A percentile compares a stretch with the other conserved stretches of the same genome.
These are phyloP conservation scores for Gnatocerus cornutus DNA, from an alignment of 2,888 invertebrate species.

Conservation along the genomic window DNA sequence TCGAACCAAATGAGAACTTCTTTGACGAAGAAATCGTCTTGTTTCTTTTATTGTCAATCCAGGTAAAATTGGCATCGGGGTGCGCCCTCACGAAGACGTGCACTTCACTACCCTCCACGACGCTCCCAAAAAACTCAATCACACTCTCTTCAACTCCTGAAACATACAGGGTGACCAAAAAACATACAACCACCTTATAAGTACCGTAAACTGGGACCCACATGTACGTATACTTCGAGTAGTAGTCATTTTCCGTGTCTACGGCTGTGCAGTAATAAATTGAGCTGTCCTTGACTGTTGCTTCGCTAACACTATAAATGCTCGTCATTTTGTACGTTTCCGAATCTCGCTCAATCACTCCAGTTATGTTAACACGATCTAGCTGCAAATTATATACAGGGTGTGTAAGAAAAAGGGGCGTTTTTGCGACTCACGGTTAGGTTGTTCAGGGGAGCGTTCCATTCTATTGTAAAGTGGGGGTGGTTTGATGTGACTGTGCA, in stretches of 20 bases:
- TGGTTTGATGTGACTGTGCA: conserved; percentile 4
- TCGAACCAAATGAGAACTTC: neutral
- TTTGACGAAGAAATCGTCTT: neutral
- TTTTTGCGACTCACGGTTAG: neutral
- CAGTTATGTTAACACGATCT: conserved; percentile 9
- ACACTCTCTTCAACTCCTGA: neutral
- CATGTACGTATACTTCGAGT: conserved; percentile 7
- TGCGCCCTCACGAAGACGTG: neutral
- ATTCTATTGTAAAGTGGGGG: neutral
- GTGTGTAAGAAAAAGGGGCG: neutral
- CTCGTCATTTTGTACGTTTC: neutral
- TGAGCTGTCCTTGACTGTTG: neutral
- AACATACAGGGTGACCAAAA: neutral
- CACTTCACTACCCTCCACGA: neutral
- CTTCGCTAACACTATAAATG: neutral
- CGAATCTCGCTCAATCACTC: neutral
- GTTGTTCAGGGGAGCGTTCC: conserved; percentile 9
- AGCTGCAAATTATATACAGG: neutral
- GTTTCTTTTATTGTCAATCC: conserved; percentile 2
- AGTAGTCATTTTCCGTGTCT: neutral
- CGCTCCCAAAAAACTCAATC: neutral
- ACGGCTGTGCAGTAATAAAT: conserved; percentile 5
- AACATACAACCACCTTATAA: neutral
- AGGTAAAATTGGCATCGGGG: neutral
- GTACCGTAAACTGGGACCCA: conserved; percentile 18